Evolutionary conservation across 2,113 vertebrate species (phyloP), one percentile per base, ranked within the genome.

Genomic region (Megaleporinus macrocephalus): DNA sequence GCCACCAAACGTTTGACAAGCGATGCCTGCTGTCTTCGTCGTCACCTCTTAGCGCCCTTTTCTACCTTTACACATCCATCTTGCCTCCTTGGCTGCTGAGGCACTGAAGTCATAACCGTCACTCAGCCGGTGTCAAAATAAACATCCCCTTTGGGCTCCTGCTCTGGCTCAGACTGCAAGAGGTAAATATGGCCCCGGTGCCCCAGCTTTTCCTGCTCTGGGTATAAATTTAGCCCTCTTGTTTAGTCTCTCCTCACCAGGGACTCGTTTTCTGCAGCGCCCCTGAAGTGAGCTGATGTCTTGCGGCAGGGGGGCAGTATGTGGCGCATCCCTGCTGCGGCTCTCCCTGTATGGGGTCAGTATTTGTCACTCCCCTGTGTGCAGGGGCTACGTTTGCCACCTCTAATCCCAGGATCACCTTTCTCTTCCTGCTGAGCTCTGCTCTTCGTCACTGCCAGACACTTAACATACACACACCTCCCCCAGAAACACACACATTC

Each of bases 371-470:
- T 30, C 7, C 57, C 63, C 41, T 49, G 63, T 51, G 51, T 66
- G 18, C 15, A 2, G 18, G 27, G 73, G 62, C 51, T 61, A 36
- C 26, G 4, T 63, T 80, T 30, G 33, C 18, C 66, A 61, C 71
- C 27, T 63, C 47, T 36, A 69, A 76, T 72, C 55, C 24, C 9
- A 30, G 27, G 26, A 62, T 84, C 73, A 69, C 53, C 51, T 86
- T 81, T 81, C 65, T n/a, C 26, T 26, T 59, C 47, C 53, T 57
- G 49, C 33, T 15, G 65, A 76, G 78, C 55, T 86, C 76, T 80
- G 82, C 44, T 77, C 82, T 69, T 85, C 66, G 71, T 86, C 78
- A 81, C 41, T 29, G 51, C 55, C 47, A 24, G 65, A 79, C 36
- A 20, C 73, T 51, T 77, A 27, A 68, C 74, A 55, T 24, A 70